Base-by-base conservation (phyloP, 2,113 vertebrate genomes). In the Perccottus glenii region DNA sequence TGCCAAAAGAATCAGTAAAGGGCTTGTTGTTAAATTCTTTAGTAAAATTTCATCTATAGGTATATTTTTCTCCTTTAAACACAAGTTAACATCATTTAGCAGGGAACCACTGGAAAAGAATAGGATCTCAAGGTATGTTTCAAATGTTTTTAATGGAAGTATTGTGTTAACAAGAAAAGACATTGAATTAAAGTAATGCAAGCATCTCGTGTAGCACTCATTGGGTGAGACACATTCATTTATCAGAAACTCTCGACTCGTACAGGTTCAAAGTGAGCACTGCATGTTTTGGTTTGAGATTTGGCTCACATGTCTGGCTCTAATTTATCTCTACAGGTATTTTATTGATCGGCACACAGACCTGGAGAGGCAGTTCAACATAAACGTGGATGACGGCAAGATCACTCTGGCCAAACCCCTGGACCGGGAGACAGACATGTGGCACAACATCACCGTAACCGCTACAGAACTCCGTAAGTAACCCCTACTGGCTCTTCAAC, bases 401-500 rank as follows among this genome's bases (percentile, higher is more conserved):
- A 97, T 99, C 90, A 99, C 96, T 0, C 81, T 99, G 90, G 97
- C 96, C 70, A 99, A 96, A 11, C 92, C 95, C 0, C 88, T 99
- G 71, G 98, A 99, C 90, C 92, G 98, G 81, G 98, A 99, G 89
- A 94, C 93, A 0, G 96, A 94, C 78, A 93, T 84, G 8, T 99
- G 98, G 98, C 98, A 99, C 92, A 99, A 99, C 87, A 99, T 99
- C 80, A 98, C 96, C 0, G 95, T 99, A 42, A 97, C 97, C 1
- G 98, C 97, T 76, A 98, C 96, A 0, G 98, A 99, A 94, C 93
- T 96, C 74, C 93, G 98, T 99, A 92, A 96, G 97, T 98, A 71
- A 45, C 33, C 60, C 73, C 58, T 19, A 15, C 49, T 15, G 44
- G n/a, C 46, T 49, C 11, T 8, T 15, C 5, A 14, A n/a, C 15